phyloP scores from a whole-genome alignment of 2,113 vertebrate species.

The Balaeniceps rex region DNA sequence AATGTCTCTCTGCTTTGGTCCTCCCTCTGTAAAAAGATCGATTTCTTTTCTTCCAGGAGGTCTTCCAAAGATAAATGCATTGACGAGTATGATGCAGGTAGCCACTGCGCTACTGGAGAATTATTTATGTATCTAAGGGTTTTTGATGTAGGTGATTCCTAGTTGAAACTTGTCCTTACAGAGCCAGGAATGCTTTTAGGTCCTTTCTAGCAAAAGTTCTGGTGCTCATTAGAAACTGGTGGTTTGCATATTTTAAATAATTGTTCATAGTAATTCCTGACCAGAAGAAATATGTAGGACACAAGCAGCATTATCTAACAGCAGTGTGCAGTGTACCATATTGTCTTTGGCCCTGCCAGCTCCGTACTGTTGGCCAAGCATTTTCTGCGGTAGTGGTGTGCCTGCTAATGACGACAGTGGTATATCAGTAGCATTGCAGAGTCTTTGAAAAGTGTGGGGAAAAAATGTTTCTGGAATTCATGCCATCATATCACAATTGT shows the following conservation, averaged over 20 bases:
- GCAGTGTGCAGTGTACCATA: neutral
- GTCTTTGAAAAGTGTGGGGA: neutral
- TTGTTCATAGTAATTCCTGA: neutral
- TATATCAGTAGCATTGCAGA: neutral
- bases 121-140: neutral
- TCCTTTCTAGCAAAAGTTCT: neutral
- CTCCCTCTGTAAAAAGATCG: neutral
- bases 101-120: neutral
- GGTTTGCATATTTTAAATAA: neutral
- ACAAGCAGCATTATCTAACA: neutral
- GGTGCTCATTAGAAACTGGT: neutral
- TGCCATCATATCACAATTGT: constrained; percentile 23
- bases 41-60: neutral
- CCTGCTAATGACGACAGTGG: neutral
- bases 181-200: neutral
- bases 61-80: neutral
- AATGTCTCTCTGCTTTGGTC: neutral
- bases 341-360: neutral
- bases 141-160: neutral
- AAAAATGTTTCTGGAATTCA: neutral
- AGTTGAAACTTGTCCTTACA: neutral
- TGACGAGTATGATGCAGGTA: neutral
- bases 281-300: neutral
- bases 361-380: fast-evolving
- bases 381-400: neutral